phyloP scores from a whole-genome alignment of 2,888 invertebrate species.

The Amblyjoppa fuscipennis region DNA sequence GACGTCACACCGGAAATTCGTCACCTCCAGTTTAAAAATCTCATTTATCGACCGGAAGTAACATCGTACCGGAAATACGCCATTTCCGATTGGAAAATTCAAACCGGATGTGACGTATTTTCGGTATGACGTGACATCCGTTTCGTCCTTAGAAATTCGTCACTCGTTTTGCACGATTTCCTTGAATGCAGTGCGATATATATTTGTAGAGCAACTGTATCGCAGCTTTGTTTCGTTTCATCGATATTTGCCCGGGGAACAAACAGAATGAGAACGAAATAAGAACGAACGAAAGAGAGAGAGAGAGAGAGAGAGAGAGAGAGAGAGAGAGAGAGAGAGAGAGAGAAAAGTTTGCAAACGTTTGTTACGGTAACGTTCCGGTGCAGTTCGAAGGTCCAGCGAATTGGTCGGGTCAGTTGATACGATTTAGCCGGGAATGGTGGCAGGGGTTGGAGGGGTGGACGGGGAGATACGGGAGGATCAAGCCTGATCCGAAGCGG shows the following conservation, averaged over 20 bases:
- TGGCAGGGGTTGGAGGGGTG: background rate
- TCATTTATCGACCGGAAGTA: too few relatives aligned
- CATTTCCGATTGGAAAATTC: too few relatives aligned
- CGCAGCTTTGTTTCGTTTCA: background rate
- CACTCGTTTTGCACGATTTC: background rate
- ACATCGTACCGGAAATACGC: too few relatives aligned
- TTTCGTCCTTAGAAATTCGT: too few relatives aligned
- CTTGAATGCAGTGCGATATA: background rate
- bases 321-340: background rate
- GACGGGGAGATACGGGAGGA: slow-evolving; percentile 19
- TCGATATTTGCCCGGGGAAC: background rate
- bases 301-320: background rate
- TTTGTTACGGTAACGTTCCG: slow-evolving; percentile 38
- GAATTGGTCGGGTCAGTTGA: slow-evolving; percentile 48
- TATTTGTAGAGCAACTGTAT: background rate
- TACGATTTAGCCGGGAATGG: slow-evolving; percentile 56
- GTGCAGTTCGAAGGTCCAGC: slow-evolving; percentile 50
- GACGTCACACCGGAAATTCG: too few relatives aligned
- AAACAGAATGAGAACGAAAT: background rate
- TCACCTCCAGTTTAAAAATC: too few relatives aligned
- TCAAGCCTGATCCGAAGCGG: slow-evolving; percentile 51
- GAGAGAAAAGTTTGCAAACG: slow-evolving; percentile 20
- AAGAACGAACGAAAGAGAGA: too few relatives aligned
- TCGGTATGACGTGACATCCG: too few relatives aligned
- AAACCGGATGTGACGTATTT: too few relatives aligned